Conservation (phyloP, 2,888 invertebrate genomes). For the Flabesymbios commensalis region DNA sequence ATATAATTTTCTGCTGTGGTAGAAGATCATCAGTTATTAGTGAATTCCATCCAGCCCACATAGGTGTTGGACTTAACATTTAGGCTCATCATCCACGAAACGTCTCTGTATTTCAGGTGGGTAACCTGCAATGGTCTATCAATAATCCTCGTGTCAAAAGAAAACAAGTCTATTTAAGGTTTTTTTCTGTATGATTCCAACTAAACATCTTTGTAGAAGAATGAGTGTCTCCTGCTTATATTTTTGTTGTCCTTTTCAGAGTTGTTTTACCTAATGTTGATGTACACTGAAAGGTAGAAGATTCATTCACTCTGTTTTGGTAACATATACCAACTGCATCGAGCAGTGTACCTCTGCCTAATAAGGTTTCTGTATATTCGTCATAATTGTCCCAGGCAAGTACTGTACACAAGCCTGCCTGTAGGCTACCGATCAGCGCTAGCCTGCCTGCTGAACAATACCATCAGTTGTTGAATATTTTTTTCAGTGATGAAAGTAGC, state of each 20-base stretch:
- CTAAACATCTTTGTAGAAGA: not conserved
- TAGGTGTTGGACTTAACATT: conserved; percentile 3
- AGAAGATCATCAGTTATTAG: conserved; percentile 18
- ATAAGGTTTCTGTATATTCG: conserved; percentile 26
- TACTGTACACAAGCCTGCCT: conserved; percentile 16
- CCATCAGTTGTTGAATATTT: too few relatives aligned
- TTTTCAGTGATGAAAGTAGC: conserved; percentile 12
- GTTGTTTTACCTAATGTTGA: too few relatives aligned
- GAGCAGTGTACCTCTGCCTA: conserved; percentile 27
- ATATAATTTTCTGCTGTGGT: conserved; percentile 20
- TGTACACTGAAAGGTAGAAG: too few relatives aligned
- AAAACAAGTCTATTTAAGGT: not conserved
- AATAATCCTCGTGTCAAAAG: not conserved
- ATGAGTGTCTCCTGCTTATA: too few relatives aligned
- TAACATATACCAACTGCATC: conserved; percentile 31
- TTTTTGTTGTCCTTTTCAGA: too few relatives aligned
- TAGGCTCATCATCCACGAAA: conserved; percentile 5
- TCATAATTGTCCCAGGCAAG: conserved; percentile 32
- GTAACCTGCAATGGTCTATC: not conserved
- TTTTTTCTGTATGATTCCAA: conserved; percentile 8
- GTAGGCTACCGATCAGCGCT: too few relatives aligned
- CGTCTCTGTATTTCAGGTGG: not conserved
- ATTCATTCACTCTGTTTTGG: too few relatives aligned
- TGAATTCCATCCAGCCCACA: conserved; percentile 32
- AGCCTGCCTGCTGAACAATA: too few relatives aligned